Evolutionary conservation across 2,888 invertebrate genomes (phyloP), one percentile per base, ranked within the genome.

Genomic region (Athripsodes cinereus): DNA sequence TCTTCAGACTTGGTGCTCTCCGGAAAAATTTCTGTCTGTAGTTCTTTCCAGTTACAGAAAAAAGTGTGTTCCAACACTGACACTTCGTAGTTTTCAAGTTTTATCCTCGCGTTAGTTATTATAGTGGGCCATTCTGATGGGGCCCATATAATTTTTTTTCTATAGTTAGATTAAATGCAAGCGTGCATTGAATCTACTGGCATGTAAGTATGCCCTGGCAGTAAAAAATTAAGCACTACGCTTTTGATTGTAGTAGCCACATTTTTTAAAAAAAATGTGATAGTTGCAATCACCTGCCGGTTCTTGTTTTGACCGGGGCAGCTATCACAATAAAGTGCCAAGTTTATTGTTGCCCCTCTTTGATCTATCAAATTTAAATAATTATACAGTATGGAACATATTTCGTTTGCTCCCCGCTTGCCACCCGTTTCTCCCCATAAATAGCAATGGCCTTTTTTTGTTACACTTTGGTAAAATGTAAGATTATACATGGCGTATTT

Each of bases 131-230:
- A 46, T 46, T 46, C 46, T 46, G 16, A 46, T 46, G 46, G 46
- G 46, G 46, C 46, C 46, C 46, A 46, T 46, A 46, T 46, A 13
- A 46, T 46, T 46, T 46, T 46, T 46, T 46, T 46, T 46, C 46
- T 46, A 18, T 31, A 31, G 31, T 31, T 31, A 11, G 31, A 31
- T 31, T 31, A 6, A 31, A 31, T 31, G 31, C 31, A 31, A 31
- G 31, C 31, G 11, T 31, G 31, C 31, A 31, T 31, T 31, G 31
- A 31, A 31, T 31, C 31, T 46, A 46, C 46, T 6, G 46, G 46
- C 46, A 46, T 46, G 18, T 46, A 46, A 16, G 46, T 46, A 16
- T 46, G 46, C 46, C 46, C 46, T 16, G 46, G 46, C 5, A 46
- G 46, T 46, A 46, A 46, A 46, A 46, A 46, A 46, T 46, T 46